phyloP scores from a whole-genome alignment of 2,888 invertebrate species.

The Craniophora ligustri region DNA sequence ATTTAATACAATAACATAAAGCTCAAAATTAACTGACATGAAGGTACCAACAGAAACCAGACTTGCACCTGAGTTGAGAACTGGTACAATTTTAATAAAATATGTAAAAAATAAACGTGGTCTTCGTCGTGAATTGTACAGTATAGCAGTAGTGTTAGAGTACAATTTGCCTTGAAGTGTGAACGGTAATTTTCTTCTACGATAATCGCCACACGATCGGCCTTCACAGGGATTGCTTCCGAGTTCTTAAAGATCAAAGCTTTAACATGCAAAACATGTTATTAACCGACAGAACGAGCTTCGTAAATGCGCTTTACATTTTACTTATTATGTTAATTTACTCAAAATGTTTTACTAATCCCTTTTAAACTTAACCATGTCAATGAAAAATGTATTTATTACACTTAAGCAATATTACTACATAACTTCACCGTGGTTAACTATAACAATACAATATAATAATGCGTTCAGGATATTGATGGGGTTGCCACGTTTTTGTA shows the following conservation, averaged over 20 bases:
- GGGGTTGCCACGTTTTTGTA: no score
- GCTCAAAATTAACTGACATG: conserved; percentile 21
- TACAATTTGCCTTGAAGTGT: conserved; percentile 27
- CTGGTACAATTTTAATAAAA: conserved; percentile 52
- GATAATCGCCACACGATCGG: conserved; percentile 41
- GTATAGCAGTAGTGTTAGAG: conserved; percentile 28
- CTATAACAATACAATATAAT: no score
- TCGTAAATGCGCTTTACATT: conserved; percentile 28
- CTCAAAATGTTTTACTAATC: background rate
- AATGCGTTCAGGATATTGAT: no score
- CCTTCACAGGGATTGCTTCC: conserved; percentile 73
- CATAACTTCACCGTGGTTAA: no score
- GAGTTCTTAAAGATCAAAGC: conserved; percentile 65
- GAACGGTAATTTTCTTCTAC: conserved; percentile 43
- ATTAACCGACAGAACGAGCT: conserved; percentile 36
- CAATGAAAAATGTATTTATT: background rate
- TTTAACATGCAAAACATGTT: conserved; percentile 50
- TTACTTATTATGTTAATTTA: conserved; percentile 1
- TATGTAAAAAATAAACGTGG: conserved; percentile 35
- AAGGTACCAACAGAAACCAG: conserved; percentile 17
- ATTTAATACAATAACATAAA: conserved; percentile 22
- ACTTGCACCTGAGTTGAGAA: conserved; percentile 45
- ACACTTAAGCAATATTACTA: no score
- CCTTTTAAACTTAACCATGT: background rate
- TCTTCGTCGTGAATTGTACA: conserved; percentile 5